A percentile compares a stretch with the other conserved stretches of the same genome.
Conservation (phyloP, 2,888 invertebrate genomes). For the Lysandra bellargus region DNA sequence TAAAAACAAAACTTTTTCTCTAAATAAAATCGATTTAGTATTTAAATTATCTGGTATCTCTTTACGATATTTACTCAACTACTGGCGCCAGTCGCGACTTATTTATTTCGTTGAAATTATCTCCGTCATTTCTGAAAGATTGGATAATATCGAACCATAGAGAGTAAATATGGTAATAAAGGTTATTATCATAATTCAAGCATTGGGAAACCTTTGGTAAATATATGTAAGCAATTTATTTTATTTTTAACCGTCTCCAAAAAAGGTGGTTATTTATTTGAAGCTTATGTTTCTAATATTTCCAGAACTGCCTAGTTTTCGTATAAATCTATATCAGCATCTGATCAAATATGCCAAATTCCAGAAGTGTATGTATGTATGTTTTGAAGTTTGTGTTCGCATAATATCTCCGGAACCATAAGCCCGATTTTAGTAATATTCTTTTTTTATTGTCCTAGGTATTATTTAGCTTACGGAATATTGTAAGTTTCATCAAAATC, state of each 20-base stretch:
- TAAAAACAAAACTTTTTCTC: no score
- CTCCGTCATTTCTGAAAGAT: not conserved
- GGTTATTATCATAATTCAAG: constrained; percentile 10
- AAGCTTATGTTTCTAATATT: no score
- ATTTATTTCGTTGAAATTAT: constrained; percentile 1
- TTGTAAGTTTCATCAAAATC: no score
- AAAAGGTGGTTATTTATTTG: not conserved
- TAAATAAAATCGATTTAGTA: not conserved
- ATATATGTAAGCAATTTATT: not conserved
- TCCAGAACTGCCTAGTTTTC: no score
- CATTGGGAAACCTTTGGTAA: not conserved
- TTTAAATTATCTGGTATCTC: not conserved
- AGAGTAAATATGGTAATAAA: constrained; percentile 6
- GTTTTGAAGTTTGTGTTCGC: no score
- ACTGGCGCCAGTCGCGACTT: constrained; percentile 21
- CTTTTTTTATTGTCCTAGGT: no score
- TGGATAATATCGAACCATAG: constrained; percentile 10
- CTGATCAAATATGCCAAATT: no score
- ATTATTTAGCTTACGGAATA: no score
- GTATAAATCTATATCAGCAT: no score
- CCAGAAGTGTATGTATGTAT: no score
- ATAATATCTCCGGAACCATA: no score
- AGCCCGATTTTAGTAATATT: no score
- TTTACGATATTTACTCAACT: not conserved
- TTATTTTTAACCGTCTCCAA: not conserved